Evolutionary conservation across 2,113 vertebrate genomes (phyloP).

Genomic region (Elaphurus davidianus): DNA sequence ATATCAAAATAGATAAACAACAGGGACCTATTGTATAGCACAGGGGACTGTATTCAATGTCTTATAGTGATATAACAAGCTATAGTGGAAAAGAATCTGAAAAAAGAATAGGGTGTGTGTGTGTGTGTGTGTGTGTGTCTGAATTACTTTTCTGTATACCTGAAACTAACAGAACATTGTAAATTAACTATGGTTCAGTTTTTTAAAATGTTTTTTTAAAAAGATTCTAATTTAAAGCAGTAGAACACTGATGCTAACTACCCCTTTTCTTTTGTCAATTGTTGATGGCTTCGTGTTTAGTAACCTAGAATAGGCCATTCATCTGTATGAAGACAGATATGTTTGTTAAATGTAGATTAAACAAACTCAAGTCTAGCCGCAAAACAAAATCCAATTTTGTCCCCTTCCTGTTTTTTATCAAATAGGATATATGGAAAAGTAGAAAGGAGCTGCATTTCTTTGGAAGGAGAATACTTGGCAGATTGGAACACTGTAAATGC

Average conservation of each 20-base stretch:
- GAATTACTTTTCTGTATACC: neutral
- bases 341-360: slow-evolving; percentile 68
- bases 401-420: neutral
- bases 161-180: neutral
- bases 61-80: neutral
- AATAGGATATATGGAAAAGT: neutral
- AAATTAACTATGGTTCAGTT: neutral
- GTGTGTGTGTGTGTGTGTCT: neutral
- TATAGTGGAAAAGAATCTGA: neutral
- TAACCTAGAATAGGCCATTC: slow-evolving; percentile 73
- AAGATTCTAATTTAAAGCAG: neutral
- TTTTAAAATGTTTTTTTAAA: neutral
- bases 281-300: slow-evolving; percentile 37
- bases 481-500: neutral
- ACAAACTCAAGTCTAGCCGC: neutral
- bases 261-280: neutral
- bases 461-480: neutral
- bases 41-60: neutral
- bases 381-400: slow-evolving; percentile 13
- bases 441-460: neutral
- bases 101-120: neutral
- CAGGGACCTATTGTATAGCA: neutral
- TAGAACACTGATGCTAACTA: neutral
- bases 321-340: slow-evolving; percentile 74
- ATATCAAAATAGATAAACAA: neutral